Conservation (phyloP, 2,797 vertebrate genomes). For the Prunella strophiata region DNA sequence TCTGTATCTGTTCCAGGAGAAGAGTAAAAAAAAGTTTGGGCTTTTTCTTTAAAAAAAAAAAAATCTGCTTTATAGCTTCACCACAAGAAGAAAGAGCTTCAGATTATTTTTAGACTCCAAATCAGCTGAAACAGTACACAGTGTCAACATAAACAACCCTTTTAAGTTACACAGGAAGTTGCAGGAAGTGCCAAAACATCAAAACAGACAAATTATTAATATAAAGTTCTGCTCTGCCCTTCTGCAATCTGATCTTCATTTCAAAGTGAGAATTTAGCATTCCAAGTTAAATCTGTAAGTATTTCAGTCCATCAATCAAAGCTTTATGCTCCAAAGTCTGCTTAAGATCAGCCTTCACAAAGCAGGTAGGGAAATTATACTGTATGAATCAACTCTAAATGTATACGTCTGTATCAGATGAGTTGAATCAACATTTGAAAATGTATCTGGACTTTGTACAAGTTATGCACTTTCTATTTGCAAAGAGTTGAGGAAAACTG, state of each 20-base stretch:
- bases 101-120: constrained; percentile 7
- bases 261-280: background rate
- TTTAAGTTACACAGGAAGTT: background rate
- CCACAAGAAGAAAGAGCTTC: background rate
- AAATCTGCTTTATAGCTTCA: background rate
- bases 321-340: background rate
- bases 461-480: background rate
- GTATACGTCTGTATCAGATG: fast-evolving
- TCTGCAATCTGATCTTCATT: background rate
- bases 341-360: background rate
- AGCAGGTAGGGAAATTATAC: background rate
- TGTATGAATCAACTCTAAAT: background rate
- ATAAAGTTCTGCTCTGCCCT: background rate
- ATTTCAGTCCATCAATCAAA: background rate
- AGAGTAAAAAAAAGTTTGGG: background rate
- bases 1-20: background rate
- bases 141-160: background rate
- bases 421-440: background rate
- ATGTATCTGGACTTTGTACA: background rate
- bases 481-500: background rate
- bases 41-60: background rate
- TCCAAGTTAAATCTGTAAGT: background rate
- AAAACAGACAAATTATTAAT: background rate
- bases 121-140: background rate
- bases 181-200: background rate